Percentiles rank a stretch among this genome's conserved stretches.
phyloP scores from a whole-genome alignment of 2,888 invertebrate species.

The Coremacera marginata region DNA sequence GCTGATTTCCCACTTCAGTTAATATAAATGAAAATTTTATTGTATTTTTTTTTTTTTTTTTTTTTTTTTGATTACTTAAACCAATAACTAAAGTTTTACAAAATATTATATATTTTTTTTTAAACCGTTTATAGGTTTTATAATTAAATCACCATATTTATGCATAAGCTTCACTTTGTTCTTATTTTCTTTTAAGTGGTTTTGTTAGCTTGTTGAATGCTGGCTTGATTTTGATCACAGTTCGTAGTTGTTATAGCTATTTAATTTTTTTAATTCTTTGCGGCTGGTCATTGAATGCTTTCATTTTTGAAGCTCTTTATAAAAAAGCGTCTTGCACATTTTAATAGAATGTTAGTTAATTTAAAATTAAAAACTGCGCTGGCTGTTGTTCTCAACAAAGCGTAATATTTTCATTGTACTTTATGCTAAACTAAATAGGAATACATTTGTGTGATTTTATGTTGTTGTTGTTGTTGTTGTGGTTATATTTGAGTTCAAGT shows the following conservation, averaged over 20 bases:
- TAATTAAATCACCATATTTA: background rate
- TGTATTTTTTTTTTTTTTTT: no score
- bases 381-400: slow-evolving; percentile 12
- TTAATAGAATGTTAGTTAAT: background rate
- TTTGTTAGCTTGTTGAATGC: slow-evolving; percentile 22
- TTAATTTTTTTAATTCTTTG: slow-evolving; percentile 31
- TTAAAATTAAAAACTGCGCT: background rate
- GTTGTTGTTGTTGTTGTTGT: slow-evolving; percentile 25
- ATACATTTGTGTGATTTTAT: slow-evolving; percentile 43
- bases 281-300: slow-evolving; percentile 42
- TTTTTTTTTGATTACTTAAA: no score
- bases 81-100: no score
- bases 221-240: slow-evolving; percentile 31
- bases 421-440: slow-evolving; percentile 34
- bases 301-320: slow-evolving; percentile 59
- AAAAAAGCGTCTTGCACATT: slow-evolving; percentile 48
- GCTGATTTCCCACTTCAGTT: no score
- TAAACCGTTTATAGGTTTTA: background rate
- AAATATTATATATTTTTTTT: background rate
- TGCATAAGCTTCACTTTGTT: background rate
- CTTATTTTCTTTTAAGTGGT: background rate
- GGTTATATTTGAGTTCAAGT: slow-evolving; percentile 5
- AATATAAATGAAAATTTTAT: no score
- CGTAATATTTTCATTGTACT: background rate
- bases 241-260: slow-evolving; percentile 37